Evolutionary conservation across 2,888 invertebrate genomes (phyloP).

Genomic region (Arenicola marina): DNA sequence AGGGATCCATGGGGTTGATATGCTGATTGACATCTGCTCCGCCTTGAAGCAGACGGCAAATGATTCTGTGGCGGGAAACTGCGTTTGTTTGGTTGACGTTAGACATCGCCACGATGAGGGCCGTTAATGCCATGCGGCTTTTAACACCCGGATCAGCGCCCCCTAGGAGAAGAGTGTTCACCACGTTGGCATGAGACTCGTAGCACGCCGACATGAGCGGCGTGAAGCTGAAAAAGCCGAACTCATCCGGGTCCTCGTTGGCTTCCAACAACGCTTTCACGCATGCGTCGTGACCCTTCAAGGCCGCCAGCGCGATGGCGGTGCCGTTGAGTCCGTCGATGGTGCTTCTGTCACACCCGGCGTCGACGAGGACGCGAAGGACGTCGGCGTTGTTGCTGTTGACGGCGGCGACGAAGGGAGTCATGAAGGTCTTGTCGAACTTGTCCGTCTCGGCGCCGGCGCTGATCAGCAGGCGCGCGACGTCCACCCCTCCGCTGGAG

Average conservation of each 20-base stretch:
- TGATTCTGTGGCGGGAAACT: conserved; percentile 6
- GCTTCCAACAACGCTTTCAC: conserved; percentile 11
- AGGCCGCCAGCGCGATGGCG: conserved; percentile 16
- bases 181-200: conserved; percentile 9
- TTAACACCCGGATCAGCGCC: conserved; percentile 13
- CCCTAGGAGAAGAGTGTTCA: conserved; percentile 10
- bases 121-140: conserved; percentile 8
- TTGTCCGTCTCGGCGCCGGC: conserved; percentile 7
- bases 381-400: conserved; percentile 6
- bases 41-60: conserved; percentile 10
- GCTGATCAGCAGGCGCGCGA: conserved; percentile 7
- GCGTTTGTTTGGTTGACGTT: conserved; percentile 9
- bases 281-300: conserved; percentile 8
- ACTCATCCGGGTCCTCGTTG: conserved; percentile 26
- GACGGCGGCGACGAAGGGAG: conserved; percentile 17
- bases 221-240: conserved; percentile 21
- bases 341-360: conserved; percentile 18
- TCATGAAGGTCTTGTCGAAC: conserved; percentile 10
- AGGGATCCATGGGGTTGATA: conserved; percentile 5
- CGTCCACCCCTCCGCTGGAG: neutral
- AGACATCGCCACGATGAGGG: conserved; percentile 5
- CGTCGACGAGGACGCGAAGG: conserved; percentile 12
- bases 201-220: conserved; percentile 19
- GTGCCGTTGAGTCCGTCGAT: conserved; percentile 25
- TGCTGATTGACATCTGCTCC: conserved; percentile 15